phyloP scores from a whole-genome alignment of 1,140 invertebrate species.

The Drosophila azteca region DNA sequence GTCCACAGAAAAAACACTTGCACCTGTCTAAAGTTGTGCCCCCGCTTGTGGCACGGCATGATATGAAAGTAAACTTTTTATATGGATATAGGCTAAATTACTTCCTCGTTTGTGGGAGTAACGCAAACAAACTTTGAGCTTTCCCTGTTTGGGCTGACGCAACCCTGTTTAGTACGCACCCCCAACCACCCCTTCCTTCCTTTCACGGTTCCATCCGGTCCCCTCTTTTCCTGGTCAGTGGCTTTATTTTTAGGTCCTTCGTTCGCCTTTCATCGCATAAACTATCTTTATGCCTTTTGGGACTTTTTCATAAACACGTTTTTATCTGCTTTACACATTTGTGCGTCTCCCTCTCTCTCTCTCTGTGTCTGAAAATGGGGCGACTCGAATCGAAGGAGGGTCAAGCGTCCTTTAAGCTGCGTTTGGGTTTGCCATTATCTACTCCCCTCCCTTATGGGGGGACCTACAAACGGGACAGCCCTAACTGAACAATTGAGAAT shows the following conservation, averaged over 20 bases:
- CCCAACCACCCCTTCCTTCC: too few relatives aligned
- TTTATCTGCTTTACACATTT: constrained; percentile 78
- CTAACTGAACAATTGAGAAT: constrained; percentile 19
- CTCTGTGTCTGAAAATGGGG: constrained; percentile 9
- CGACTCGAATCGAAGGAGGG: constrained; percentile 23
- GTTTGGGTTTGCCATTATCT: constrained; percentile 8
- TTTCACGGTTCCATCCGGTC: too few relatives aligned
- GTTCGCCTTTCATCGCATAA: constrained; percentile 55
- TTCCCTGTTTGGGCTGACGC: not conserved
- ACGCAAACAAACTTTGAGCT: constrained; percentile 57
- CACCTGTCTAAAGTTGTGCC: constrained; percentile 26
- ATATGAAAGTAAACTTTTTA: constrained; percentile 43
- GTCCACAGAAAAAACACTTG: constrained; percentile 34
- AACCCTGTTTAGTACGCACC: too few relatives aligned
- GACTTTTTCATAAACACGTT: constrained; percentile 76
- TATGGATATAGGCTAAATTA: constrained; percentile 72
- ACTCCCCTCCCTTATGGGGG: too few relatives aligned
- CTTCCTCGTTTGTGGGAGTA: constrained; percentile 59
- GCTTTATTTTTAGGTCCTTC: constrained; percentile 48
- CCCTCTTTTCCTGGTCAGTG: constrained; percentile 25
- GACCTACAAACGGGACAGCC: too few relatives aligned
- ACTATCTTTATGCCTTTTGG: constrained; percentile 66
- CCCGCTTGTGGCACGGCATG: too few relatives aligned
- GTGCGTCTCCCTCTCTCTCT: constrained; percentile 33
- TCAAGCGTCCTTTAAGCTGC: constrained; percentile 40